Conservation (phyloP, 2,113 vertebrate species). For the Electrona antarctica region DNA sequence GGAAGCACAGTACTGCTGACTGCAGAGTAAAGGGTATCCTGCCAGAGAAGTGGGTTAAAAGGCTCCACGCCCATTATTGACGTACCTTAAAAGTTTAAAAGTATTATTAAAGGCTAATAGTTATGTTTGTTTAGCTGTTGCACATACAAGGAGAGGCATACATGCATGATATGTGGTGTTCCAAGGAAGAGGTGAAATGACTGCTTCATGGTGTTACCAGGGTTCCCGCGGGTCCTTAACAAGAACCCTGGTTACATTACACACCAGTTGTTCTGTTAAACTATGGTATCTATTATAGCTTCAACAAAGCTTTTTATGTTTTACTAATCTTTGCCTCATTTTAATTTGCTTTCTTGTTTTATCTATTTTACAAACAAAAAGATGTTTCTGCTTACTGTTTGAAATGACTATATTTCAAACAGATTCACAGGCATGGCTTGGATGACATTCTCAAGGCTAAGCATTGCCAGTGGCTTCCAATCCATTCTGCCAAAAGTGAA, state of each 20-base stretch:
- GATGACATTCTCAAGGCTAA: constrained; percentile 5
- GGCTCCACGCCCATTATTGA: constrained; percentile 37
- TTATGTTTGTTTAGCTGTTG: constrained; percentile 12
- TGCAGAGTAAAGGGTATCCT: constrained; percentile 36
- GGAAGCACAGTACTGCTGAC: constrained; percentile 40
- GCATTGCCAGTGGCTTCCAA: neutral
- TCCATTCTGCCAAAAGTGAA: constrained; percentile 3
- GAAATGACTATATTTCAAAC: neutral
- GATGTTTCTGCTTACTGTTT: neutral
- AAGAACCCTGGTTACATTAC: neutral
- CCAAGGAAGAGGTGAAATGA: neutral
- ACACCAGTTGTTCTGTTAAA: neutral
- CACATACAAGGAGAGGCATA: no score
- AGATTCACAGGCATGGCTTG: neutral
- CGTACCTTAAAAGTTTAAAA: neutral
- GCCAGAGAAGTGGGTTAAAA: constrained; percentile 32
- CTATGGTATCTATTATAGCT: no score
- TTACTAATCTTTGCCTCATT: neutral
- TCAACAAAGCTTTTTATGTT: neutral
- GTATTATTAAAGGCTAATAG: constrained; percentile 4
- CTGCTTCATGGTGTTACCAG: constrained; percentile 7
- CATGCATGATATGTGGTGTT: constrained; percentile 1
- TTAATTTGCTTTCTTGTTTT: neutral
- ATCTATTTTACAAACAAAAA: no score
- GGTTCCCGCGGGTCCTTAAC: no score